Percentiles rank a stretch among this genome's conserved stretches.
Conservation (phyloP, 2,888 invertebrate species). For the Cactoblastis cactorum region DNA sequence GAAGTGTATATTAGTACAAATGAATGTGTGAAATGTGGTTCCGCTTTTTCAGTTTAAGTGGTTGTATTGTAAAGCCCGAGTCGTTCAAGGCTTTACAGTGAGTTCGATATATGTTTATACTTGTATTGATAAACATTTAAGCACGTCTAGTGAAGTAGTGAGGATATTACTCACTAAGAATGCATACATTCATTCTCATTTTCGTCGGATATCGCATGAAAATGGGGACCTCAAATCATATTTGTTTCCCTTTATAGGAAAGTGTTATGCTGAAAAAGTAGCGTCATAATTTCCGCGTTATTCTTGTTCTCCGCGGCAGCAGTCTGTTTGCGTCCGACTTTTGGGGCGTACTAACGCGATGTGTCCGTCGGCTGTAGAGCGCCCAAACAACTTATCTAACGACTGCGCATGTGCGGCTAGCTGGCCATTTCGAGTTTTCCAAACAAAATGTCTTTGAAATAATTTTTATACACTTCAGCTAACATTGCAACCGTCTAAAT, state of each 20-base stretch:
- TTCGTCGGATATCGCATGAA: no score
- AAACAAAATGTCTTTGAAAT: background rate
- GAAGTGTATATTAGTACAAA: no score
- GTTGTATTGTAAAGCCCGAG: no score
- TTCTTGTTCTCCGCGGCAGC: background rate
- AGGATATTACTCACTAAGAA: no score
- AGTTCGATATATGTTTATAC: no score
- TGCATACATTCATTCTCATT: no score
- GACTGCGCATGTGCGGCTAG: conserved; percentile 13
- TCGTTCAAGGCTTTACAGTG: no score
- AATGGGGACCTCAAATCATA: no score
- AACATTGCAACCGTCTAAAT: background rate
- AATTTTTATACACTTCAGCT: background rate
- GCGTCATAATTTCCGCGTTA: background rate
- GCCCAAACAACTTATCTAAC: background rate
- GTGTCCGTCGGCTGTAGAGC: background rate
- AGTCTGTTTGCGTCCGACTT: background rate
- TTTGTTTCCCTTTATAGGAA: background rate
- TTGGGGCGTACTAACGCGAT: background rate
- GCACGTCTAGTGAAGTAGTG: no score
- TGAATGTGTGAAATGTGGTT: no score
- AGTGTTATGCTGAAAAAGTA: background rate
- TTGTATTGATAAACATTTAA: no score
- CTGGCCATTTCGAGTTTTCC: conserved; percentile 13
- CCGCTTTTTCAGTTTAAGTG: no score